Evolutionary conservation across 2,888 invertebrate genomes (phyloP), one percentile per base, ranked within the genome.

Genomic region (Camponotus fellah): DNA sequence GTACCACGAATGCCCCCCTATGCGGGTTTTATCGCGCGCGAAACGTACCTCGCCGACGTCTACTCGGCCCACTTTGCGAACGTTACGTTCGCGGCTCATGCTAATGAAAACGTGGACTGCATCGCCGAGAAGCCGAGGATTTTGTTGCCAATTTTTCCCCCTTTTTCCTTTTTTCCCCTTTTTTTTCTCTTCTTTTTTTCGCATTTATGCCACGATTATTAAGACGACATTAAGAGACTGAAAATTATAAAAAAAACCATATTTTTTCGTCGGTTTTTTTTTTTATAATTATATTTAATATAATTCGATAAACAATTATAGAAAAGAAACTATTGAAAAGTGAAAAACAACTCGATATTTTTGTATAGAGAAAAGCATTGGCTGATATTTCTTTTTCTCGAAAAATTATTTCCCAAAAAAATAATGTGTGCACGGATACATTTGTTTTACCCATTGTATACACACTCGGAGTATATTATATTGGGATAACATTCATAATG

Each of bases 11-110:
- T 46, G 26, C 21, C 43, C 53, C 17, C 46, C 76, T 32, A 76
- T 93, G 93, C 93, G 93, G 93, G 93, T 88, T 87, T 93, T 93
- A 93, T 93, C 93, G 87, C 83, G 85, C 82, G 64, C 69, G 72
- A 87, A 62, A 83, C 32, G 62, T 62, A 85, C 83, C 76, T 85
- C 83, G 82, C 83, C 85, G 82, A 84, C 71, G 84, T 26, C 26
- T 26, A 81, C 43, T 43, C 89, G 90, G 87, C 90, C 91, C 87
- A 91, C 90, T 92, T 91, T 85, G 75, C 79, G 72, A 64, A 66
- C 74, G 72, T 79, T 80, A 68, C 69, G n/a, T 53, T 80, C 81
- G 85, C 68, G 65, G 77, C 62, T 58, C 62, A 81, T 87, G 76
- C 37, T 82, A 83, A 79, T 83, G 74, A 72, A 53, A 68, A 66